phyloP scores from a whole-genome alignment of 2,888 invertebrate genomes.

The Platerodrilus igneus region DNA sequence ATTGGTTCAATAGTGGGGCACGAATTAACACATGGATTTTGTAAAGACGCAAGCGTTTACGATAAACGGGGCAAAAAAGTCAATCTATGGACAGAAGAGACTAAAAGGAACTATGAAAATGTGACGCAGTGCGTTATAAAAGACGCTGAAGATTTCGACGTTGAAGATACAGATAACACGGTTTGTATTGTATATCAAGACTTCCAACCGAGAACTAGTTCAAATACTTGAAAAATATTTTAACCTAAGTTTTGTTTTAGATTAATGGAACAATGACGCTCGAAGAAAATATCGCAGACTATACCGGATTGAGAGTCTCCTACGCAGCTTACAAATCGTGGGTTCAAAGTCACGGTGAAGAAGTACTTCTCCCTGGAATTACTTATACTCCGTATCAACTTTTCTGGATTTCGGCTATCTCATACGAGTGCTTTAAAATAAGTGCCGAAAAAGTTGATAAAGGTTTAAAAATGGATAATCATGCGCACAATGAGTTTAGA shows the following conservation, averaged over 20 bases:
- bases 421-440: conserved; percentile 10
- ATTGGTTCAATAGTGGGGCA: conserved; percentile 39
- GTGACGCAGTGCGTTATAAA: conserved; percentile 11
- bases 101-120: conserved; percentile 2
- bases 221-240: too few species aligned
- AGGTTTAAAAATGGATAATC: conserved; percentile 4
- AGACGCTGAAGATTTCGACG: conserved; percentile 10
- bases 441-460: conserved; percentile 6
- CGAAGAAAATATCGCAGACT: conserved; percentile 89
- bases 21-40: conserved; percentile 30
- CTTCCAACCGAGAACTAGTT: background rate
- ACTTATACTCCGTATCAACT: conserved; percentile 58
- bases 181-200: background rate
- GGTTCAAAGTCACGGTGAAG: conserved; percentile 60
- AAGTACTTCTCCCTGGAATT: conserved; percentile 65
- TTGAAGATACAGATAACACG: conserved; percentile 10
- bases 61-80: conserved; percentile 5
- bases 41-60: background rate
- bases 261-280: conserved; percentile 81
- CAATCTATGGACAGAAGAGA: conserved; percentile 10
- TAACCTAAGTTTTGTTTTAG: conserved; percentile 46
- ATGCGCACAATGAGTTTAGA: conserved; percentile 11
- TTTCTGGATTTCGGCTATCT: conserved; percentile 43
- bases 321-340: conserved; percentile 75
- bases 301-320: conserved; percentile 82